These are phyloP conservation scores for Erebia epiphron DNA, from an alignment of 2,888 invertebrate genomes.

Conservation along the genomic window DNA sequence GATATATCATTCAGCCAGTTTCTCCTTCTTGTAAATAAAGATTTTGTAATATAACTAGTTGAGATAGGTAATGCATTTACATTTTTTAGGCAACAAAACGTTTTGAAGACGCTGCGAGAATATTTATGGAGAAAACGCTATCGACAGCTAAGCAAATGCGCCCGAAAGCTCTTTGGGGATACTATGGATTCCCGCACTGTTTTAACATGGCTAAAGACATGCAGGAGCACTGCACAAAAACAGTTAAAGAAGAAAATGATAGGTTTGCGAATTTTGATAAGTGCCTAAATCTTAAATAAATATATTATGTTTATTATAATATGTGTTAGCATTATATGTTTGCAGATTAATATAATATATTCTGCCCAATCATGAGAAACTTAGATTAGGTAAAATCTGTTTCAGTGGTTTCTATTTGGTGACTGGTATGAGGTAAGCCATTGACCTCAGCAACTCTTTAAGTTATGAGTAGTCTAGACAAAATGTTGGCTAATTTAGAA, in stretches of 20 bases:
- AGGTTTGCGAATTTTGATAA: conserved; percentile 64
- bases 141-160: conserved; percentile 83
- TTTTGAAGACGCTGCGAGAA: conserved; percentile 84
- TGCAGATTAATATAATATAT: no score
- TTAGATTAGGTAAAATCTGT: not conserved
- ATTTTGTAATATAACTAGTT: not conserved
- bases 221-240: conserved; percentile 74
- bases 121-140: conserved; percentile 87
- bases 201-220: conserved; percentile 83
- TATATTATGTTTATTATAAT: no score
- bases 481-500: no score
- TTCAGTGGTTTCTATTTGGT: no score
- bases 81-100: conserved; percentile 78
- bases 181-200: conserved; percentile 93
- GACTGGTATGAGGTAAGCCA: no score
- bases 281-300: not conserved
- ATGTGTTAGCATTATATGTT: no score
- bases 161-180: conserved; percentile 90
- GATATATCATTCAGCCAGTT: not conserved
- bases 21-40: not conserved
- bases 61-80: no score
- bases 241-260: conserved; percentile 85
- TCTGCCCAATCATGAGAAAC: not conserved
- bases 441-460: no score
- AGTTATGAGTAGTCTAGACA: no score